A percentile compares a stretch with the other conserved stretches of the same genome.
phyloP scores from a whole-genome alignment of 1,140 invertebrate genomes.

The Rhopalosiphum padi region DNA sequence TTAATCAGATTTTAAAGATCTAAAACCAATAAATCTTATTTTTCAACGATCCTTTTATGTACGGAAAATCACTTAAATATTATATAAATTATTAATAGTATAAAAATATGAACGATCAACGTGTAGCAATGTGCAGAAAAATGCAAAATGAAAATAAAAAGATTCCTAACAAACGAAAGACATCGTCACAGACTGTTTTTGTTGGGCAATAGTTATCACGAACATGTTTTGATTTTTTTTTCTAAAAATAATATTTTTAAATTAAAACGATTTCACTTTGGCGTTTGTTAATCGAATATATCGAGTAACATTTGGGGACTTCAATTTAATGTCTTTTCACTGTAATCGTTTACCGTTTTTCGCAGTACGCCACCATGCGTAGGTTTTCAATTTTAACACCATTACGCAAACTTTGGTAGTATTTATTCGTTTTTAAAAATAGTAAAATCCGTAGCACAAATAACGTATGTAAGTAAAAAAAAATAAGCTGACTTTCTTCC shows the following conservation, averaged over 20 bases:
- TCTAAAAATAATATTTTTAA: background rate
- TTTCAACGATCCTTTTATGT: background rate
- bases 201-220: background rate
- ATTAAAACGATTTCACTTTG: background rate
- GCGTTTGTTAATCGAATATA: background rate
- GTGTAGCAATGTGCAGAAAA: background rate
- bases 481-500: background rate
- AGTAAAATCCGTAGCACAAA: background rate
- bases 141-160: background rate
- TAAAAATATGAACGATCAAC: background rate
- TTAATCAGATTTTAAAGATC: background rate
- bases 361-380: background rate
- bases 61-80: background rate
- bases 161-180: background rate
- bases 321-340: background rate
- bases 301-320: background rate
- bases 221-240: slow-evolving; percentile 7
- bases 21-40: background rate
- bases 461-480: background rate
- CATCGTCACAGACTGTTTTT: background rate
- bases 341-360: background rate
- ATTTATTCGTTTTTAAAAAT: background rate
- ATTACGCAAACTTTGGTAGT: background rate
- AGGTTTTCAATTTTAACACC: background rate
- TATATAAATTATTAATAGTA: background rate